A percentile compares a stretch with the other conserved stretches of the same genome.
These are phyloP conservation scores for Hypomecis punctinalis DNA, from an alignment of 2,888 invertebrate genomes.

Conservation along the genomic window DNA sequence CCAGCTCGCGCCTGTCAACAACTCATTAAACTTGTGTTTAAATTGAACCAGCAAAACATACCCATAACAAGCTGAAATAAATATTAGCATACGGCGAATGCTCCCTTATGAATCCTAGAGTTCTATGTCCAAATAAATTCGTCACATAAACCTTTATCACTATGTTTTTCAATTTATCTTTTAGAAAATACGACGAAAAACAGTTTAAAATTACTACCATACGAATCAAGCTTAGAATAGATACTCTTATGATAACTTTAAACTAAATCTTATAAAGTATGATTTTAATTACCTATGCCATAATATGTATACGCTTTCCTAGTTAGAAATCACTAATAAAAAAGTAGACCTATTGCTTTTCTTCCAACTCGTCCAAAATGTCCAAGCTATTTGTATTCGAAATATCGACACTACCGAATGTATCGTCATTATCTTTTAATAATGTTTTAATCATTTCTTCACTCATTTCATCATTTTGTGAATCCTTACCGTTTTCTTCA, in stretches of 20 bases:
- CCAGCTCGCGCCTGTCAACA: not conserved
- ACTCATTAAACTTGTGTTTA: not conserved
- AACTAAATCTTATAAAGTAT: slow-evolving; percentile 19
- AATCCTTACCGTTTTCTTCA: slow-evolving; percentile 44
- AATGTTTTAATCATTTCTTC: slow-evolving; percentile 71
- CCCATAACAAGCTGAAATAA: not conserved
- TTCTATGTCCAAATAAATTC: slow-evolving; percentile 24
- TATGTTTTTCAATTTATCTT: not conserved
- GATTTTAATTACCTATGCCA: slow-evolving; percentile 22
- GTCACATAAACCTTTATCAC: not conserved
- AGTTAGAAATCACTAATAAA: slow-evolving; percentile 15
- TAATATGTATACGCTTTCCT: slow-evolving; percentile 26
- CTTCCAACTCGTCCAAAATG: slow-evolving; percentile 24
- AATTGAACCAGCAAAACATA: slow-evolving; percentile 2
- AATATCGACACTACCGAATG: slow-evolving; percentile 42
- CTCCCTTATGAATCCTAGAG: slow-evolving; percentile 7
- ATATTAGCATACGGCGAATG: slow-evolving; percentile 2
- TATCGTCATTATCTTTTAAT: slow-evolving; percentile 61
- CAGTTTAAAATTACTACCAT: not conserved
- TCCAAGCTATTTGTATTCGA: slow-evolving; percentile 33
- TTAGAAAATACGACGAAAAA: slow-evolving; percentile 8
- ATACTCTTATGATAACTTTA: slow-evolving; percentile 27
- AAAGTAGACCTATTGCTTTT: slow-evolving; percentile 12
- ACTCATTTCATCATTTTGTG: slow-evolving; percentile 66
- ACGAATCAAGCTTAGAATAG: slow-evolving; percentile 25